Conservation (phyloP, 2,113 vertebrate species). For the Carlito syrichta region DNA sequence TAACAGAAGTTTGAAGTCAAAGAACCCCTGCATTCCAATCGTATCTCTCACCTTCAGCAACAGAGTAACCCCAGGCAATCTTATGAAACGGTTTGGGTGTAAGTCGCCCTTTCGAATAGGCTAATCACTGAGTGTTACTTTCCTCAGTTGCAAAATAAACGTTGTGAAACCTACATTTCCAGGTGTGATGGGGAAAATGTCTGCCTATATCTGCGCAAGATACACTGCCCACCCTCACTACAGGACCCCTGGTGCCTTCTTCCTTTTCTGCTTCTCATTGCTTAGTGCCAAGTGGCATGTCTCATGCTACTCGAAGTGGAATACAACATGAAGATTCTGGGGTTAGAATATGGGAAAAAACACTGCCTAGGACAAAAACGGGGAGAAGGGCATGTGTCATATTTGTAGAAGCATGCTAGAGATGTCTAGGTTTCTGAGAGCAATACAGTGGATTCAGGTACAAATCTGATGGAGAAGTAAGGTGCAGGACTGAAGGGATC, state of each 20-base stretch:
- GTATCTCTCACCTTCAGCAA: not conserved
- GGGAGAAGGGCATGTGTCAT: not conserved
- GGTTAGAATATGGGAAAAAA: not conserved
- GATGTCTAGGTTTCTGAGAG: not conserved
- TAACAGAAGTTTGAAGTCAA: not conserved
- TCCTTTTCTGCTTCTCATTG: not conserved
- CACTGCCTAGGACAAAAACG: not conserved
- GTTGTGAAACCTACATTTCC: not conserved
- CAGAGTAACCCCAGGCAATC: not conserved
- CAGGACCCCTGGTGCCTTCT: accelerated
- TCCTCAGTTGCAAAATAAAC: not conserved
- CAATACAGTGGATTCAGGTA: not conserved
- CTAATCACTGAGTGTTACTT: not conserved
- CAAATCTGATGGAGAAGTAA: not conserved
- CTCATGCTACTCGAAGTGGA: not conserved
- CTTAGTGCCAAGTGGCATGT: not conserved
- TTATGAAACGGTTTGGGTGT: not conserved
- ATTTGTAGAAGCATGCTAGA: not conserved
- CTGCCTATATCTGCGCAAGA: not conserved
- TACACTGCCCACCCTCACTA: not conserved
- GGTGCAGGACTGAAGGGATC: not conserved
- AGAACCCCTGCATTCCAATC: no score
- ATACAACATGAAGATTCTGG: not conserved
- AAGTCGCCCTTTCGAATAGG: not conserved
- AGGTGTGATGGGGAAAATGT: not conserved